Percentiles rank a stretch among this genome's conserved stretches.
Conservation (phyloP, 2,113 vertebrate species). For the Camelus bactrianus region DNA sequence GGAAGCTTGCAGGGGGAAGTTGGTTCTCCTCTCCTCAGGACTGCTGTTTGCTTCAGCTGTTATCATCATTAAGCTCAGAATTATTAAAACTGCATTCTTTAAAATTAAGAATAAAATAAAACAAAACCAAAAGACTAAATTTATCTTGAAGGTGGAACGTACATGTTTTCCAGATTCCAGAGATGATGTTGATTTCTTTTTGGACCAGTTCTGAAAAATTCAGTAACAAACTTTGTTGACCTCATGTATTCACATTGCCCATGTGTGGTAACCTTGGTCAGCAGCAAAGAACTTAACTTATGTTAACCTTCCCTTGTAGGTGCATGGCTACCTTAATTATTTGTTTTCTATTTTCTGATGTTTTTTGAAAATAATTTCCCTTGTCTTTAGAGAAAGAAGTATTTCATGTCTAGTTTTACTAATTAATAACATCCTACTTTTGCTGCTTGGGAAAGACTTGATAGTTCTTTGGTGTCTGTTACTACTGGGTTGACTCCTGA, state of each 20-base stretch:
- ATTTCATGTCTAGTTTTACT: not conserved
- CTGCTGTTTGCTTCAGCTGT: not conserved
- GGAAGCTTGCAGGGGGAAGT: not conserved
- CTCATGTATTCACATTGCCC: not conserved
- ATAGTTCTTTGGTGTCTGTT: not conserved
- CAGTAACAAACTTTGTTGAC: not conserved
- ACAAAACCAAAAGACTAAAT: not conserved
- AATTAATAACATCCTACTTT: not conserved
- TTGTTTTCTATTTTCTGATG: slow-evolving; percentile 5
- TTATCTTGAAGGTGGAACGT: not conserved
- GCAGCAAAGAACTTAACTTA: not conserved
- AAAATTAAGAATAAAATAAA: slow-evolving; percentile 39
- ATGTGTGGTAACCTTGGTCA: not conserved
- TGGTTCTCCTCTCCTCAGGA: not conserved
- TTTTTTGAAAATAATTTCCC: not conserved
- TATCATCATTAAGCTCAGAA: not conserved
- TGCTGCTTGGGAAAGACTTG: not conserved
- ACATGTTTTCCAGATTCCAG: slow-evolving; percentile 3
- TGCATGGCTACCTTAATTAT: not conserved
- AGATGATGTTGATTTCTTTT: not conserved
- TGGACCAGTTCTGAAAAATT: not conserved
- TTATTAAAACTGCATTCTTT: not conserved
- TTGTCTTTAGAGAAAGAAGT: not conserved
- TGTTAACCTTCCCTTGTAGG: slow-evolving; percentile 1
- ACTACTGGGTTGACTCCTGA: not conserved